Base-by-base conservation (phyloP, 2,888 invertebrate genomes). In the Chymomyza procnemis region DNA sequence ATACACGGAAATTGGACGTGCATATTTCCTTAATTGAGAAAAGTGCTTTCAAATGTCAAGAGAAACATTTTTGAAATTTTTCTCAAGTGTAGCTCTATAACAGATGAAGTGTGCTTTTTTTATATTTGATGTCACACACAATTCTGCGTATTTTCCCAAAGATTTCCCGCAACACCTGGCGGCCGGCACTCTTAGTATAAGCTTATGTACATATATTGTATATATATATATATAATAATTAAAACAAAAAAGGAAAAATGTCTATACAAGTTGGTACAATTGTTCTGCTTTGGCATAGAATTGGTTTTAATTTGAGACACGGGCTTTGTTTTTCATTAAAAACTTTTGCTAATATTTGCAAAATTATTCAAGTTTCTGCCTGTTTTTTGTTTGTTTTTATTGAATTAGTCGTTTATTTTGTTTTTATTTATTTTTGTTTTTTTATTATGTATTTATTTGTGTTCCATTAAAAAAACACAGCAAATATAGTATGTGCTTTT, bases 321-420 rank as follows among this genome's bases (percentile, higher is more conserved):
- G 12, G 34, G 34, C 34, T 41, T 26, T 26, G 26, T 26, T 26
- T 41, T 41, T 41, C 34, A 12, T 41, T 41, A 12, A 41, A 41
- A 41, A 41, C 34, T 41, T 26, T 41, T 41, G 34, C 57, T 59
- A 74, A 64, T 82, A 76, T 80, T 78, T 80, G 80, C 71, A 26
- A 55, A 67, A 74, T 74, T 80, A 76, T 80, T 78, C 70, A 73
- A 74, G 66, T 26, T 26, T 26, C 26, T 1, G 26, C 26, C 8
- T 26, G 26, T 55, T 67, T 34, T n/a, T 71, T 68, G 57, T 64
- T 61, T 68, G 63, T 56, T 16, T 9, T 21, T 6, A 54, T 41
- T 41, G 34, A 41, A 3, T 41, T 41, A 41, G 34, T 41, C 56
- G 59, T 58, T 69, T 64, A 52, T 65, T 50, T 61, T 30, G 16